Base-by-base conservation (phyloP, 2,888 invertebrate genomes). In the Pachydiplax longipennis region DNA sequence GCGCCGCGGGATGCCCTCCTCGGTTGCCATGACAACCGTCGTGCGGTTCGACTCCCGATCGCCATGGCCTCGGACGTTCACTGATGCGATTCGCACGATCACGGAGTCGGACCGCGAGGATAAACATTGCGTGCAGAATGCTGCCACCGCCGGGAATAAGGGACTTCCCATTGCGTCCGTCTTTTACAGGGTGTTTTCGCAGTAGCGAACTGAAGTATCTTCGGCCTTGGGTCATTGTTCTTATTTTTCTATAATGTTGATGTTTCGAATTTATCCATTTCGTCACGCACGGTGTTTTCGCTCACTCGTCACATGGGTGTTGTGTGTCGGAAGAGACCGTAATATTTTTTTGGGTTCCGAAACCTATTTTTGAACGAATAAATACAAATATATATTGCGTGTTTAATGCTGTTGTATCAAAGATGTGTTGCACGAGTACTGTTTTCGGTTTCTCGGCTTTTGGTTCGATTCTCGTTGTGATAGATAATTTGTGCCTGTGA, bases 11-110 rank as follows among this genome's bases (percentile, higher is more conserved):
- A 90, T 81, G 90, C 83, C 91, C 82, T 81, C 91, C 90, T 53
- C 87, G 82, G 91, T 90, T 91, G 91, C 90, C 91, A 90, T 91
- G 91, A 90, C 58, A 73, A 91, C 90, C 58, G 90, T 87, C 90
- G 73, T 90, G 81, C 65, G 53, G 80, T 58, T 81, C 40, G 87
- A 87, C 80, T 83, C 82, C n/a, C 31, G 81, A 53, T 53, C 58
- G 90, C 80, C 48, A 53, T 37, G 37, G 90, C 81, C 81, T 53
- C 58, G 80, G 90, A 53, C 35, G 81, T 53, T 53, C 53, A 35
- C 58, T 81, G 35, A 40, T 35, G 81, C 35, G 81, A 48, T 22
- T 22, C 82, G 61, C 40, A 81, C 61, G 81, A 18, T n/a, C 48
- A 53, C 81, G 81, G 53, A 81, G 80, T 40, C 80, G 48, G 90